Evolutionary conservation across 2,888 invertebrate species (phyloP), one percentile per base, ranked within the genome.

Genomic region (Noctuana brunneofusca): DNA sequence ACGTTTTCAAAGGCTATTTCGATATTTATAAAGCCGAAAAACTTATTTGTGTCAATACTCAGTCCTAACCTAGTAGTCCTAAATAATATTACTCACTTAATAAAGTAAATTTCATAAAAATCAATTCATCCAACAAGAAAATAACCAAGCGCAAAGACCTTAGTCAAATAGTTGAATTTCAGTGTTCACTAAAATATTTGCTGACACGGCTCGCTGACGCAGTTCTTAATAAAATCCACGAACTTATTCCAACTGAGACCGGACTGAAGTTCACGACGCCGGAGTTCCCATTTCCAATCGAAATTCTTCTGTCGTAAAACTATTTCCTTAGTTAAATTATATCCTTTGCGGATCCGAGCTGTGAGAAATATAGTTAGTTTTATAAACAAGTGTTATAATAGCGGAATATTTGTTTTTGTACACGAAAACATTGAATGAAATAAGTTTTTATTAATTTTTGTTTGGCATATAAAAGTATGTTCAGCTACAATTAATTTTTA

Each of bases 301-400:
- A 30, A 63, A 56, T 63, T 56, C 55, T 63, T 63, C 41, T 24
- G 53, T 48, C 35, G 49, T 50, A 14, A 80, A 81, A 81, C 81
- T 81, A 79, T 81, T 81, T 81, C 78, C 76, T 65, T 64, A 53
- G 57, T 66, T 62, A 65, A 83, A 81, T 83, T 79, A 81, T 80
- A 76, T 76, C 22, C 49, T 3, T n/a, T 27, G 49, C 22, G 14
- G 5, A 8, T 49, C 43, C 18, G 18, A 43, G 43, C 38, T 5
- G 41, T 11, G 18, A 43, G 43, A 43, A 43, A 18, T 43, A 18
- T 18, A 18, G 43, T 43, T 18, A 18, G 9, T 43, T 43, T 9
- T 18, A 18, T 43, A 16, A 41, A 16, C 8, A 16, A 1, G 8
- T 3, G 41, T 8, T 16, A 41, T 16, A 35, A 41, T 16, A 16